phyloP scores from a whole-genome alignment of 2,797 vertebrate genomes.

The Melanotaenia maccullochi region DNA sequence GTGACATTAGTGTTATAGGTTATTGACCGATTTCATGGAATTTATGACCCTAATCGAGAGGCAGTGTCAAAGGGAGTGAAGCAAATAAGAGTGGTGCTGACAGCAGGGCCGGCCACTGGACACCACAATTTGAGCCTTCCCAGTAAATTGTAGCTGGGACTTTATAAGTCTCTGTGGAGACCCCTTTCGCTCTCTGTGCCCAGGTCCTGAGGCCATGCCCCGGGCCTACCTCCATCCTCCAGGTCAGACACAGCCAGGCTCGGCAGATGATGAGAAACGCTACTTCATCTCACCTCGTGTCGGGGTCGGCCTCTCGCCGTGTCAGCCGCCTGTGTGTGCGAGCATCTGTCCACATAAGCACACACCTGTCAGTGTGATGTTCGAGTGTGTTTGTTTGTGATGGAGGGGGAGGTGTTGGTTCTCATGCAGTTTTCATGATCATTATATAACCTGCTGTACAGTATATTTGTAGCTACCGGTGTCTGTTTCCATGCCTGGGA shows the following conservation, averaged over 20 bases:
- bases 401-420: slow-evolving; percentile 2
- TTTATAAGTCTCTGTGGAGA: slow-evolving; percentile 69
- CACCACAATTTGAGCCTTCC: slow-evolving; percentile 60
- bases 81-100: slow-evolving; percentile 72
- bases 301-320: slow-evolving; percentile 43
- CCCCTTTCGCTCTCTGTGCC: slow-evolving; percentile 39
- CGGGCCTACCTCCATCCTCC: slow-evolving; percentile 61
- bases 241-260: slow-evolving; percentile 60
- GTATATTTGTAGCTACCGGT: slow-evolving; percentile 47
- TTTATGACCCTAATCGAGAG: slow-evolving; percentile 83
- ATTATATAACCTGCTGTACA: slow-evolving; percentile 65
- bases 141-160: slow-evolving; percentile 65
- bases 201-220: slow-evolving; percentile 59
- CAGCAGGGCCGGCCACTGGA: slow-evolving; percentile 59
- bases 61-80: slow-evolving; percentile 72
- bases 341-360: neutral
- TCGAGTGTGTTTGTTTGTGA: slow-evolving; percentile 31
- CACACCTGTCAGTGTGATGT: slow-evolving; percentile 46
- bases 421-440: slow-evolving; percentile 63
- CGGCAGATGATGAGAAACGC: slow-evolving; percentile 69
- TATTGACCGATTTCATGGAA: slow-evolving; percentile 81
- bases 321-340: slow-evolving; percentile 20
- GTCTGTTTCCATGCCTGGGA: slow-evolving; percentile 41
- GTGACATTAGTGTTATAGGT: slow-evolving; percentile 84
- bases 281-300: slow-evolving; percentile 70